Base-by-base conservation (phyloP, 2,888 invertebrate genomes). In the Noctuana brunneofusca region DNA sequence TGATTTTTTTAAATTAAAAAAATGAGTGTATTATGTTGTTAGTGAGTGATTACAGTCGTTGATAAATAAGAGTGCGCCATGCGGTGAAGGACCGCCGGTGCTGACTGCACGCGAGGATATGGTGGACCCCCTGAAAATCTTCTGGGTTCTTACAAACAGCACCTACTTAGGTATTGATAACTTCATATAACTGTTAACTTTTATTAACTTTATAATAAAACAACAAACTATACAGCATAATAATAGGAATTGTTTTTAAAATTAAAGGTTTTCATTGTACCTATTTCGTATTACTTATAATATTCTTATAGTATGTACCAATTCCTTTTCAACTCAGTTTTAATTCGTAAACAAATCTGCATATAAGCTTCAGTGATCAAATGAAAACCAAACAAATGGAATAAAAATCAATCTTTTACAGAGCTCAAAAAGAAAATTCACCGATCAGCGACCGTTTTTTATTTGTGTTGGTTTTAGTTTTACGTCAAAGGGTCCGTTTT, bases 111-210 rank as follows among this genome's bases (percentile, higher is more conserved):
- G 76, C 79, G 75, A 76, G 90, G 92, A 93, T 93, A 96, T 96
- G 95, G 95, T 96, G 87, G 95, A 96, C 93, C 95, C 96, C 83
- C 93, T 96, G 84, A 96, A 96, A 92, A 94, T 96, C 86, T 95
- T 96, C 88, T 96, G 96, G 96, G 95, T 96, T 92, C 93, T 96
- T 81, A 96, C 95, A 91, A 96, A 96, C 93, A 96, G 95, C 93
- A 95, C 95, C 79, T 96, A 95, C 83, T 87, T 96, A 84, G 95
- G 96, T 96, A 58, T 43, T 11, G 6, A 14, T 6, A 5, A n/a
- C 14, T 11, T 24, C 9, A 8, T 53, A 22, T 14, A 30, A 16
- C 14, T 9, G 3, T 52, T 18, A 6, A 16, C 16, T 16, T n/a
- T n/a, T n/a, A n/a, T n/a, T n/a, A n/a, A n/a, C n/a, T n/a, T n/a